Conservation (phyloP, 2,888 invertebrate genomes). For the Lycia hirtaria region DNA sequence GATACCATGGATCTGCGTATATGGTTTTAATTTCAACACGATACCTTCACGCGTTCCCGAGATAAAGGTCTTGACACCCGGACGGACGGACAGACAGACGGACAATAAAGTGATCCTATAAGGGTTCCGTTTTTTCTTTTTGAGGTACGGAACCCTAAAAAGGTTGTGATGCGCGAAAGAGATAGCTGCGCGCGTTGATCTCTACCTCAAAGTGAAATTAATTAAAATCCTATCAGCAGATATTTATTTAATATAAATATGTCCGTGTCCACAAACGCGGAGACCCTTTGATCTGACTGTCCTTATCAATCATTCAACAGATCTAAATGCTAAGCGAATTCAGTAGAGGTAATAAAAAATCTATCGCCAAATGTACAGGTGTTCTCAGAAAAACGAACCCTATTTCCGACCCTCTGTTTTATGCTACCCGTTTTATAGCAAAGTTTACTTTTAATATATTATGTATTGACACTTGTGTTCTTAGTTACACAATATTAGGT, state of each 20-base stretch:
- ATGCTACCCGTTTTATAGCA: not conserved
- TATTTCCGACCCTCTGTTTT: not conserved
- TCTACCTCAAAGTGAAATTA: not conserved
- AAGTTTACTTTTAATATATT: constrained; percentile 26
- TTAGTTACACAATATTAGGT: constrained; percentile 15
- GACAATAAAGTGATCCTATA: too few species aligned
- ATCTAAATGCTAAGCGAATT: constrained; percentile 23
- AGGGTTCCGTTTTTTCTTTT: too few species aligned
- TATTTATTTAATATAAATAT: not conserved
- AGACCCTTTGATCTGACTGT: constrained; percentile 5
- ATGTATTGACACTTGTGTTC: constrained; percentile 12
- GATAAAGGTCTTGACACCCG: too few species aligned
- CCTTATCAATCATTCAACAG: constrained; percentile 9
- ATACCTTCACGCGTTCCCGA: too few species aligned
- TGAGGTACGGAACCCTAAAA: too few species aligned
- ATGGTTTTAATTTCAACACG: too few species aligned
- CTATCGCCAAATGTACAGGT: constrained; percentile 10
- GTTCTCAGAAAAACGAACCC: constrained; percentile 16
- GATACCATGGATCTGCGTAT: too few species aligned
- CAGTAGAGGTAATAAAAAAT: constrained; percentile 19
- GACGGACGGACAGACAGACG: too few species aligned
- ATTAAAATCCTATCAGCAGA: not conserved
- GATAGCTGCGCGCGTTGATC: too few species aligned
- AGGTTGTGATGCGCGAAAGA: too few species aligned
- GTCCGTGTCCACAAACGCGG: not conserved